Evolutionary conservation across 2,888 invertebrate species (phyloP), one percentile per base, ranked within the genome.

Genomic region (Cryptosula pallasiana): DNA sequence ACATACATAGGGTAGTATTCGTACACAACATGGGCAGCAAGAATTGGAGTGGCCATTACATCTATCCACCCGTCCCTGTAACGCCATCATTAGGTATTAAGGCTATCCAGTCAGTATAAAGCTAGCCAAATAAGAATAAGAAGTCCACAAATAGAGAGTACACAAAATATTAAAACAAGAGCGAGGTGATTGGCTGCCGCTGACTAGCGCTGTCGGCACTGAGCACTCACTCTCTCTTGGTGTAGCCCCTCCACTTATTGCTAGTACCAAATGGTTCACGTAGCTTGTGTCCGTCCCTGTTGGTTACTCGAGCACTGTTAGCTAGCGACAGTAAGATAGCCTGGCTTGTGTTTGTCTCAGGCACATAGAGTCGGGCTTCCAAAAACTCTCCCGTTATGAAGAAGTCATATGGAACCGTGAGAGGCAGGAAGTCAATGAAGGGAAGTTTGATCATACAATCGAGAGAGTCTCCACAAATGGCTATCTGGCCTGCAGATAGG

Each of bases 1-100:
- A 93, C 92, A 1, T 95, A 94, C 81, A 92, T 91, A 0, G 96
- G 95, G 85, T 97, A 95, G 84, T 95, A 97, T 27, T 90, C 89
- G 83, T 95, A 97, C 75, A 90, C 90, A 71, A 98, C 93, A 77
- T 92, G 94, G 27, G 97, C 87, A 0, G 95, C 94, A 2, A 95
- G 92, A 75, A 95, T 95, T 0, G 95, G 95, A 3, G 96, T 94
- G 69, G 92, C 92, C 95, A 95, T 95, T 81, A 95, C 95, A 82
- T 96, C 95, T 0, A 96, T 90, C 97, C 97, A 98, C 1, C 95
- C 95, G 74, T 83, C 82, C 75, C 85, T 86, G 78, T 3, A 76
- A 5, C 9, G 45, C 9, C 45, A n/a, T n/a, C n/a, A n/a, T n/a
- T n/a, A n/a, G n/a, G n/a, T n/a, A n/a, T n/a, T n/a, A n/a, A n/a